Percentiles rank a stretch among this genome's conserved stretches.
Evolutionary conservation across 2,797 vertebrate genomes (phyloP).

Genomic region (Syngnathus acus): DNA sequence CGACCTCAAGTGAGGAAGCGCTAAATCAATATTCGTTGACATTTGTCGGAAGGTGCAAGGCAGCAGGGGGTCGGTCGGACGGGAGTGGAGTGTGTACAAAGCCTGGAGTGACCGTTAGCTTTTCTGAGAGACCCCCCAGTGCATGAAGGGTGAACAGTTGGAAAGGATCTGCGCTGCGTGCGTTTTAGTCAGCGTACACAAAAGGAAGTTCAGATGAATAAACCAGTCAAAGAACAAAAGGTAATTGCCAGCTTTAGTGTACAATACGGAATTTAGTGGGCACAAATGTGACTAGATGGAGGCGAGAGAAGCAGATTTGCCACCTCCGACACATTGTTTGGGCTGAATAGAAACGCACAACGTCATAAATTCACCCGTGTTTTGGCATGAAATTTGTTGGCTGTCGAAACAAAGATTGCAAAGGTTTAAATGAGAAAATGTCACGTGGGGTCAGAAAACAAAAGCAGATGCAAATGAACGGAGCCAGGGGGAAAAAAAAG

Average conservation of each 20-base stretch:
- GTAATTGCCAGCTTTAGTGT: constrained; percentile 48
- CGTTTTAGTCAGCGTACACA: constrained; percentile 52
- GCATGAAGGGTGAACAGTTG: constrained; percentile 46
- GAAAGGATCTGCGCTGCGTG: constrained; percentile 36
- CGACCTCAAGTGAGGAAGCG: constrained; percentile 48
- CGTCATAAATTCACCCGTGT: background rate
- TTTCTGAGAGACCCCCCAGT: constrained; percentile 50
- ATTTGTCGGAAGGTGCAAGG: constrained; percentile 69
- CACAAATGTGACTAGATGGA: constrained; percentile 39
- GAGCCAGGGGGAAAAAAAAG: background rate
- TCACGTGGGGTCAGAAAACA: constrained; percentile 25
- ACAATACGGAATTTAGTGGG: constrained; percentile 35
- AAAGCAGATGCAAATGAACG: constrained; percentile 24
- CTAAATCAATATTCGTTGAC: constrained; percentile 74
- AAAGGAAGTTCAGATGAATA: constrained; percentile 56
- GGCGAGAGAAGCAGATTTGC: constrained; percentile 46
- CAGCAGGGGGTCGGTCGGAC: constrained; percentile 48
- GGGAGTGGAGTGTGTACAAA: constrained; percentile 52
- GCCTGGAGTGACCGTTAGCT: constrained; percentile 67
- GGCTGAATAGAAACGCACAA: background rate
- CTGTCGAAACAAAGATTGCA: constrained; percentile 20
- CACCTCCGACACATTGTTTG: background rate
- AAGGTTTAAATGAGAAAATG: constrained; percentile 13
- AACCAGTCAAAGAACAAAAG: constrained; percentile 32
- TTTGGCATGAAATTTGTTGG: constrained; percentile 8